Percentiles rank a stretch among this genome's conserved stretches.
Conservation (phyloP, 2,797 vertebrate species). For the Margarornis squamiger region DNA sequence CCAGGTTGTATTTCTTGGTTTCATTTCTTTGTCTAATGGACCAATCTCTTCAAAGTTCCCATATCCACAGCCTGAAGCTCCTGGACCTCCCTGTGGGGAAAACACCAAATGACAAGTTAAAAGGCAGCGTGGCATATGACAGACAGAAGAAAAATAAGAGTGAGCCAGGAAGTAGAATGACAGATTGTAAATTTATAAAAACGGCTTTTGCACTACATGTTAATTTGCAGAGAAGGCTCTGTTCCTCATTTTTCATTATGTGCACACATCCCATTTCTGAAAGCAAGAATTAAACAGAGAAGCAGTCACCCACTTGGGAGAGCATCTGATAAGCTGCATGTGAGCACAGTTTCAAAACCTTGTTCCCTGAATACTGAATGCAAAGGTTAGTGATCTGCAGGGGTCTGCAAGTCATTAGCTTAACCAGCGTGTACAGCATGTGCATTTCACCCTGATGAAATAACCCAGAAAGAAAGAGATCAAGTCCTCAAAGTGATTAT, state of each 20-base stretch:
- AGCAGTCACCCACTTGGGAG: neutral
- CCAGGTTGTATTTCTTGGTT: constrained; percentile 88
- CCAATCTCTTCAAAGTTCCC: constrained; percentile 98
- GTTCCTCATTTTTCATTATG: neutral
- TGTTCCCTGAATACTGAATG: neutral
- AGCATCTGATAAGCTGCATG: neutral
- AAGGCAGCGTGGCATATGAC: neutral
- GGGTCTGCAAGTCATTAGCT: neutral
- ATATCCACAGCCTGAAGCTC: constrained; percentile 91
- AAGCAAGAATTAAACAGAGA: neutral
- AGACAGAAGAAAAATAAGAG: neutral
- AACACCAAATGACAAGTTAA: neutral
- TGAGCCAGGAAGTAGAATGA: neutral
- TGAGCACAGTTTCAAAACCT: neutral
- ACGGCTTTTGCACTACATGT: neutral
- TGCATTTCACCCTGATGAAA: neutral
- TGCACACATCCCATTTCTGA: neutral
- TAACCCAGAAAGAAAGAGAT: neutral
- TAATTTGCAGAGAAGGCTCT: neutral
- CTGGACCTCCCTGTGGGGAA: constrained; percentile 88
- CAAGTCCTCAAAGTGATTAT: neutral
- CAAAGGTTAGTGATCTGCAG: neutral
- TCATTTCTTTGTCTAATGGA: constrained; percentile 81
- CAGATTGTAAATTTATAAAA: neutral
- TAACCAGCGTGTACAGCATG: neutral